These are phyloP conservation scores for Vulpes vulpes DNA, from an alignment of 2,113 vertebrate genomes.

Conservation along the genomic window DNA sequence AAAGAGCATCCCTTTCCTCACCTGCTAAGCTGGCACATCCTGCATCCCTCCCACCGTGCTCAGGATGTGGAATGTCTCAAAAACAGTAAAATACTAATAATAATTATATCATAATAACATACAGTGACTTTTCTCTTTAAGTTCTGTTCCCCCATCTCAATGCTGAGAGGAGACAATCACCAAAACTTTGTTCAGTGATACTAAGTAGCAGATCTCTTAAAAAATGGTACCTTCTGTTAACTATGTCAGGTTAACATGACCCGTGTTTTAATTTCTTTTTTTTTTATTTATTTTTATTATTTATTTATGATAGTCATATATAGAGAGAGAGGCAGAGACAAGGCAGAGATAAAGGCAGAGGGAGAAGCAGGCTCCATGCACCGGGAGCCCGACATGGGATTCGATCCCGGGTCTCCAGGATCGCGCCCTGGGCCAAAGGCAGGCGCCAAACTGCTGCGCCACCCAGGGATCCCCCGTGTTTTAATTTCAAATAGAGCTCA, in stretches of 20 bases:
- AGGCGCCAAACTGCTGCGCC: no score
- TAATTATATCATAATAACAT: fast-evolving
- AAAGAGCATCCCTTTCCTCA: fast-evolving
- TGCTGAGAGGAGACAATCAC: neutral
- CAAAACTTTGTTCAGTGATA: neutral
- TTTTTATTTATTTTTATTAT: no score
- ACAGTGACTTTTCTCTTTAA: fast-evolving
- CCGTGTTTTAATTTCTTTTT: neutral
- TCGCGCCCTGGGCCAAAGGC: no score
- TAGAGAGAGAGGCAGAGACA: no score
- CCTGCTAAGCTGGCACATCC: fast-evolving
- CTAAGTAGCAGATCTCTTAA: neutral
- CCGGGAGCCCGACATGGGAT: no score
- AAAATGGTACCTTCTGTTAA: fast-evolving
- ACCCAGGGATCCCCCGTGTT: no score
- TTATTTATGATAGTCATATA: no score
- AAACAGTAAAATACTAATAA: fast-evolving
- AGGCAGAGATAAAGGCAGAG: no score
- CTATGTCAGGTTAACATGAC: fast-evolving
- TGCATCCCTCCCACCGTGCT: fast-evolving
- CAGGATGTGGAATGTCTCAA: neutral
- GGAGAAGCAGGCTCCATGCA: no score
- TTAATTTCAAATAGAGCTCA: neutral
- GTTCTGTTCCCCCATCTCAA: neutral
- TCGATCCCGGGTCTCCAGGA: no score